Percentiles rank a stretch among this genome's conserved stretches.
phyloP scores from a whole-genome alignment of 2,113 vertebrate genomes.

The Recurvirostra avosetta region DNA sequence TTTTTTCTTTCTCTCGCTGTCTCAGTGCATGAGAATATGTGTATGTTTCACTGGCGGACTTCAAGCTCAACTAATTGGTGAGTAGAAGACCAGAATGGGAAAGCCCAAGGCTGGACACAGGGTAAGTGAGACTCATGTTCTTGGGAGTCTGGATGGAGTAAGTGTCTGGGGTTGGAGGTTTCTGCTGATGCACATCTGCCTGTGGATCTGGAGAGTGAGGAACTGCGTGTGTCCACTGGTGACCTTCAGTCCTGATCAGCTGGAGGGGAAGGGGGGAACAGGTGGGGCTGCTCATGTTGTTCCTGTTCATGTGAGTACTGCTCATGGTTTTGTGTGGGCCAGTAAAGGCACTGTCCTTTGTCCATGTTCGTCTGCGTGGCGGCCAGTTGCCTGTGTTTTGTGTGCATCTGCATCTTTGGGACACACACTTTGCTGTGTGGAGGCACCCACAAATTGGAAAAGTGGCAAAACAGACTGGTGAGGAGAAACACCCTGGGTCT shows the following conservation, averaged over 20 bases:
- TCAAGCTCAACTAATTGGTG: neutral
- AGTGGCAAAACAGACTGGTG: neutral
- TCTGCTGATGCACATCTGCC: neutral
- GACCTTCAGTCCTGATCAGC: neutral
- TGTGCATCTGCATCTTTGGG: neutral
- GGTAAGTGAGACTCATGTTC: neutral
- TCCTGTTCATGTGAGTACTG: neutral
- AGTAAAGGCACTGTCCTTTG: neutral
- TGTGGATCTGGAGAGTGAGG: neutral
- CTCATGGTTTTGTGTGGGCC: neutral
- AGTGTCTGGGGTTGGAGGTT: neutral
- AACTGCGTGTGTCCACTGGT: neutral
- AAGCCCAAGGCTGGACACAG: neutral
- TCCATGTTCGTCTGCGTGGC: rapidly evolving
- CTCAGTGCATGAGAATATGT: too few relatives aligned
- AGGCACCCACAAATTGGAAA: neutral
- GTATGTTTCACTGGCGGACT: neutral
- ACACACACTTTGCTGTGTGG: neutral
- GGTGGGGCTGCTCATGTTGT: neutral
- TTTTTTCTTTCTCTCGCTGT: neutral
- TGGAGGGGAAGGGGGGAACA: neutral
- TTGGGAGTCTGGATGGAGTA: neutral
- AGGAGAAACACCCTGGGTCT: neutral
- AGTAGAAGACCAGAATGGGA: neutral
- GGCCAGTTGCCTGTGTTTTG: neutral